phyloP scores from a whole-genome alignment of 2,113 vertebrate species.

The Platysternon megacephalum region DNA sequence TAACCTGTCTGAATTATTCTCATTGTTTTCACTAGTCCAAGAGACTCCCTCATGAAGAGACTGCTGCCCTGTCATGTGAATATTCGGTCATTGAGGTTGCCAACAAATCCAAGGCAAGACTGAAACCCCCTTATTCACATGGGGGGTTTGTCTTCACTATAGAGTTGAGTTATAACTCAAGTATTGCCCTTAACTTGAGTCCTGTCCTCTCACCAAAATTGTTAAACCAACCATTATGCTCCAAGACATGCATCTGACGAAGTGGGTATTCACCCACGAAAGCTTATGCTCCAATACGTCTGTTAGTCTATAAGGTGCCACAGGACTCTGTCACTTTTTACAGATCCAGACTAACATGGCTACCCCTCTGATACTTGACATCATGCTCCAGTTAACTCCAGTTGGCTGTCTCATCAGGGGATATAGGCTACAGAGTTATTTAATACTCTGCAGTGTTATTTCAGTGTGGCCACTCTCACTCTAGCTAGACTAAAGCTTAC shows the following conservation, averaged over 20 bases:
- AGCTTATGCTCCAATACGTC: no score
- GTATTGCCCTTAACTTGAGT: not conserved
- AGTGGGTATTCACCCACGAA: no score
- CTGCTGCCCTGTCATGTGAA: accelerated
- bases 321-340: no score
- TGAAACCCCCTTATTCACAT: not conserved
- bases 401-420: not conserved
- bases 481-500: not conserved
- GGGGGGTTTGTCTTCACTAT: not conserved
- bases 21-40: not conserved
- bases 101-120: not conserved
- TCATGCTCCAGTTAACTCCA: not conserved
- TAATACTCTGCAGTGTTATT: not conserved
- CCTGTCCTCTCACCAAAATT: accelerated
- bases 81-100: not conserved
- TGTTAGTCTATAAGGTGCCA: no score
- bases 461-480: not conserved
- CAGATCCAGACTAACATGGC: no score
- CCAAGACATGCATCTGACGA: no score
- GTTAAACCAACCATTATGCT: not conserved
- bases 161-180: not conserved
- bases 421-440: not conserved
- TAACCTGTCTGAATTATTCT: not conserved
- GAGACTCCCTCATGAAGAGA: not conserved
- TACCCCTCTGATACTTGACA: no score